Percentiles rank a stretch among this genome's conserved stretches.
Evolutionary conservation across 2,797 vertebrate genomes (phyloP).

Genomic region (Rousettus madagascariensis): DNA sequence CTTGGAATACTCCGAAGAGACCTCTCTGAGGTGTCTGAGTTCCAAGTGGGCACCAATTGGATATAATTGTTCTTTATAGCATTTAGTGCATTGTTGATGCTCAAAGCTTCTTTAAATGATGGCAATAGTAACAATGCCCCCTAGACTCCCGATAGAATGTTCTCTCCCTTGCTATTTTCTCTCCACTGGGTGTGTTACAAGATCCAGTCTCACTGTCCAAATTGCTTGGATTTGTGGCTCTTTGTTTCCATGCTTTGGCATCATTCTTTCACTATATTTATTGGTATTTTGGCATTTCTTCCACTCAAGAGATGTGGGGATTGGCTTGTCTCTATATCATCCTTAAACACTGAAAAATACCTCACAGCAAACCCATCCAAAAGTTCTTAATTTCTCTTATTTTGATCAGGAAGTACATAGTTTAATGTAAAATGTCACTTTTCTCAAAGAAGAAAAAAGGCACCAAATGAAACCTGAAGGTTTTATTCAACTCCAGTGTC

Average conservation of each 20-base stretch:
- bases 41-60: background rate
- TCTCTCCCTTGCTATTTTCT: background rate
- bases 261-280: background rate
- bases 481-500: background rate
- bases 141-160: background rate
- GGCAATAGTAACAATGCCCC: background rate
- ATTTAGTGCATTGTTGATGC: background rate
- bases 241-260: background rate
- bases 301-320: background rate
- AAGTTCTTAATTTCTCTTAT: conserved; percentile 34
- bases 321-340: background rate
- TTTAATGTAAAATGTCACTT: background rate
- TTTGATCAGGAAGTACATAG: background rate
- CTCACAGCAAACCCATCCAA: background rate
- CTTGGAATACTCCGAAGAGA: background rate
- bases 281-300: conserved; percentile 13
- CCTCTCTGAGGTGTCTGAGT: background rate
- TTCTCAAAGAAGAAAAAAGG: background rate
- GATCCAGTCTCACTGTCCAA: background rate
- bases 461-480: background rate
- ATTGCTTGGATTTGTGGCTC: background rate
- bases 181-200: background rate
- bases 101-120: conserved; percentile 30
- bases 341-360: background rate
- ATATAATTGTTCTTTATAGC: background rate